Conservation (phyloP, 2,113 vertebrate genomes). For the Sapajus apella region DNA sequence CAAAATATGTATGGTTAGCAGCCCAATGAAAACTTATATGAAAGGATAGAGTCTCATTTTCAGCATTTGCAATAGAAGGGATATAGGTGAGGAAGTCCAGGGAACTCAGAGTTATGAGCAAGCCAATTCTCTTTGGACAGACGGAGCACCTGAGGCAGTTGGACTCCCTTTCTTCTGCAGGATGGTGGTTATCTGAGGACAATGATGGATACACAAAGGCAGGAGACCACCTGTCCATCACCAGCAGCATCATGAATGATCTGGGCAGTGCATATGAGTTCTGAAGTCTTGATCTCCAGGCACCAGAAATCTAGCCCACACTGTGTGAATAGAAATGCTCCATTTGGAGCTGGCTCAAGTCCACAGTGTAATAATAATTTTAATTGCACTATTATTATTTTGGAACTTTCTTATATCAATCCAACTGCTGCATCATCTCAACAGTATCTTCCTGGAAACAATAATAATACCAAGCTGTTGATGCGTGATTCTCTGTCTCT, state of each 20-base stretch:
- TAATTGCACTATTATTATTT: neutral
- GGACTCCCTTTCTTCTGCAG: conserved; percentile 42
- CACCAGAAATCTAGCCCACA: neutral
- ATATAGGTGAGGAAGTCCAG: neutral
- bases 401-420: neutral
- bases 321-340: neutral
- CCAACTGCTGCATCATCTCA: neutral
- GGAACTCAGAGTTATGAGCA: neutral
- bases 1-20: neutral
- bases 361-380: neutral
- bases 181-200: neutral
- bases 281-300: neutral
- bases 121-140: conserved; percentile 16
- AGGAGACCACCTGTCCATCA: neutral
- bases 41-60: neutral
- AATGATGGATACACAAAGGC: neutral
- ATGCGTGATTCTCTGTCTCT: neutral
- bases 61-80: neutral
- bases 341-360: neutral
- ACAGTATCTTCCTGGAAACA: neutral
- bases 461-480: neutral
- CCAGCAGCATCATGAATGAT: neutral
- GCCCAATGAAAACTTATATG: neutral
- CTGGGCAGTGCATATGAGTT: neutral
- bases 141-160: conserved; percentile 34